phyloP scores from a whole-genome alignment of 2,888 invertebrate genomes.

The Tetragonula carbonaria region DNA sequence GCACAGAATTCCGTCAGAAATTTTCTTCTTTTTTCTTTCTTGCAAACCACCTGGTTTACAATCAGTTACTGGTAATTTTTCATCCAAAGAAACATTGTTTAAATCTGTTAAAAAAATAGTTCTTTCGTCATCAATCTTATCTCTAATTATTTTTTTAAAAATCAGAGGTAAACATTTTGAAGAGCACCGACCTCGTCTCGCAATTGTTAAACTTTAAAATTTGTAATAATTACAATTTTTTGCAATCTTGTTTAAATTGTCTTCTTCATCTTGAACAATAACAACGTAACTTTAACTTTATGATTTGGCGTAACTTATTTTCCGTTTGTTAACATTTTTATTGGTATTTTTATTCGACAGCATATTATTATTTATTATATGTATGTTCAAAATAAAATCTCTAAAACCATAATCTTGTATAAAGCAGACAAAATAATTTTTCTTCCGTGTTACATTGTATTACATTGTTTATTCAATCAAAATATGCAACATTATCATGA shows the following conservation, averaged over 20 bases:
- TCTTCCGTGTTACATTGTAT: not conserved
- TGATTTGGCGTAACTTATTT: not conserved
- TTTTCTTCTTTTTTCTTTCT: constrained; percentile 58
- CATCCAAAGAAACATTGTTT: not conserved
- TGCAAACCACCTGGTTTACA: not conserved
- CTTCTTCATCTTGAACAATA: constrained; percentile 26
- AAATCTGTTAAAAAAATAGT: not conserved
- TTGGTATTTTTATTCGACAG: not conserved
- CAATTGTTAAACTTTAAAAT: constrained; percentile 41
- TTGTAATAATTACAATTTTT: constrained; percentile 33
- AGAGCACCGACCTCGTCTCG: constrained; percentile 50
- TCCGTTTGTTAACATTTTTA: constrained; percentile 21
- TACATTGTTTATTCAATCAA: not conserved
- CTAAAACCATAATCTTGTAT: not conserved
- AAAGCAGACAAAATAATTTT: not conserved
- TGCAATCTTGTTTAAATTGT: constrained; percentile 41
- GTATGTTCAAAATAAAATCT: not conserved
- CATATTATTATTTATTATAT: constrained; percentile 19
- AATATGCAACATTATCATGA: constrained; percentile 7
- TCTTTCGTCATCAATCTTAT: not conserved
- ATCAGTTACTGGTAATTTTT: constrained; percentile 3
- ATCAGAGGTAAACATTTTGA: constrained; percentile 11
- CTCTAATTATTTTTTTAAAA: constrained; percentile 5
- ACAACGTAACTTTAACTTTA: not conserved
- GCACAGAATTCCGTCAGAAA: constrained; percentile 71